Base-by-base conservation (phyloP, 1,140 invertebrate species). In the Halyomorpha halys region DNA sequence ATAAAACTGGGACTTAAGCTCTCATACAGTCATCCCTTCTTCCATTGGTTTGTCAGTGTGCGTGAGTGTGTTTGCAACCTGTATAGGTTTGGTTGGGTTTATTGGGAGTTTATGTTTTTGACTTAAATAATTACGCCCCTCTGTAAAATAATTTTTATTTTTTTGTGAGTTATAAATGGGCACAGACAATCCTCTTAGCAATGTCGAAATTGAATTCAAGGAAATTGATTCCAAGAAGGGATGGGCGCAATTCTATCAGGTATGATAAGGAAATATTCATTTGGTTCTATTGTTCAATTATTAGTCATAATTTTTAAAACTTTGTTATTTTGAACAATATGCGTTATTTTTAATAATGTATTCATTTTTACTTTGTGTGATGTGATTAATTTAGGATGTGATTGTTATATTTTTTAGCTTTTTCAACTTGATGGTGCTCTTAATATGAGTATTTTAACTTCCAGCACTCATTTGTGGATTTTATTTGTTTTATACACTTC, bases 131-230 rank as follows among this genome's bases (percentile, higher is more conserved):
- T 56, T 56, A 23, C 53, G 47, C 23, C 18, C 19, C 21, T 23
- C 23, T 25, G 18, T 56, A 25, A 16, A 16, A 21, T 56, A 23
- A 56, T 56, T 23, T 56, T 27, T 23, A 39, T 39, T 56, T 23
- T 56, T 56, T 21, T 56, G 53, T 56, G 53, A 23, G 23, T 56
- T 56, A 56, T 56, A 56, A 60, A 64, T 64, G 63, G 63, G 63
- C 39, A 64, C 63, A 21, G 63, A 64, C 63, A 59, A 60, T 49
- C 63, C 63, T 16, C 44, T 56, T 23, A 66, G 59, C 51, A 23
- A 66, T 39, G 44, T 66, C 11, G 45, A 66, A 60, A 62, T 62
- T 63, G 68, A 69, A 49, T 69, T 69, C 63, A 63, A 59, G 5
- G 66, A 69, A n/a, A 67, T 69, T 13, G 68, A 69, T 51, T 59